Conservation (phyloP, 2,888 invertebrate species). For the Bibio marci region DNA sequence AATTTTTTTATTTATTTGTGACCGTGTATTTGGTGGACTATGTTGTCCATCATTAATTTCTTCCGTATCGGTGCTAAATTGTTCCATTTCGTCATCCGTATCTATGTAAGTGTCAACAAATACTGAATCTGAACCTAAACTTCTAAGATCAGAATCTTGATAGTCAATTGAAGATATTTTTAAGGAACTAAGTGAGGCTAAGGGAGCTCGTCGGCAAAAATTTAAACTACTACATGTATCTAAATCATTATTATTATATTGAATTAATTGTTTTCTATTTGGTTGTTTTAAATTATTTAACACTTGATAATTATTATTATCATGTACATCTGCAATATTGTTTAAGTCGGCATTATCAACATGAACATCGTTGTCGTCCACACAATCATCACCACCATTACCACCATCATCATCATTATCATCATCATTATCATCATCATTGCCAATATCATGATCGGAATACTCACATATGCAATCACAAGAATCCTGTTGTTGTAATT, state of each 20-base stretch:
- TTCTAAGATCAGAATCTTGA: conserved; percentile 51
- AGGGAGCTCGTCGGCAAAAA: conserved; percentile 44
- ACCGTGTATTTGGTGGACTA: conserved; percentile 17
- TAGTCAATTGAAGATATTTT: conserved; percentile 49
- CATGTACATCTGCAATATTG: not conserved
- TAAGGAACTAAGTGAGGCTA: conserved; percentile 65
- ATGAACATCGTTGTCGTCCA: not conserved
- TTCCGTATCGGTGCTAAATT: conserved; percentile 70
- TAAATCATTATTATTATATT: not conserved
- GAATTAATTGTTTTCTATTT: conserved; percentile 17
- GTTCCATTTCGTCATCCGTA: conserved; percentile 71
- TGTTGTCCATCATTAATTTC: conserved; percentile 27
- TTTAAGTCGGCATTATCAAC: conserved; percentile 3
- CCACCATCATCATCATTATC: conserved; percentile 13
- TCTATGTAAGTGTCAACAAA: conserved; percentile 54
- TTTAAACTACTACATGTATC: not conserved
- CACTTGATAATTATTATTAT: not conserved
- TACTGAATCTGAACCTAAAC: conserved; percentile 63
- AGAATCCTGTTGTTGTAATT: conserved; percentile 1
- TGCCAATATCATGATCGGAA: conserved; percentile 6
- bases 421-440: conserved; percentile 13
- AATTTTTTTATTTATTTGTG: not conserved
- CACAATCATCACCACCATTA: not conserved
- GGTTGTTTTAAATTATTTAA: conserved; percentile 7
- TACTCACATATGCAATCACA: conserved; percentile 7